These are phyloP conservation scores for Malaclemys terrapin DNA, from an alignment of 2,113 vertebrate species.

Conservation along the genomic window DNA sequence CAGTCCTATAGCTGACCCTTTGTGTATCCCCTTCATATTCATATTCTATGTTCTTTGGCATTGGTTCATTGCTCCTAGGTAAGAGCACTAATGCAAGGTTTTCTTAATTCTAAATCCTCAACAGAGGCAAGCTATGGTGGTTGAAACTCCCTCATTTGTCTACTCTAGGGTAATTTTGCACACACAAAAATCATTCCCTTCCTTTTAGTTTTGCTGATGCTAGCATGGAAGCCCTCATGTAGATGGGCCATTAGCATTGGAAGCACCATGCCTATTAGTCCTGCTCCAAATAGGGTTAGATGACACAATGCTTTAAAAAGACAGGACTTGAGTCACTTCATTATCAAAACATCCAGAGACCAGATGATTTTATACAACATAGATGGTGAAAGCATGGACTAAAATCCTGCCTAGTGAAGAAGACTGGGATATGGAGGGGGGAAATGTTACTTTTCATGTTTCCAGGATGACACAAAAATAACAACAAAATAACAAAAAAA, in stretches of 20 bases:
- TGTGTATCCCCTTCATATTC: conserved; percentile 30
- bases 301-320: neutral
- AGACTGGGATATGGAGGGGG: neutral
- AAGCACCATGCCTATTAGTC: neutral
- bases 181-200: neutral
- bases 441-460: neutral
- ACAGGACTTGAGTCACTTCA: neutral
- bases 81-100: neutral
- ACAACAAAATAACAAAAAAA: neutral
- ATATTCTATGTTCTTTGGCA: conserved; percentile 59
- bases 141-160: neutral
- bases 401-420: neutral
- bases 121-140: rapidly evolving
- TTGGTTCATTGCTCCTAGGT: neutral
- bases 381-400: neutral
- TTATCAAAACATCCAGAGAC: neutral
- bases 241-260: neutral
- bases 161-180: neutral
- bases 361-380: rapidly evolving
- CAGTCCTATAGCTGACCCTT: conserved; percentile 58
- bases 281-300: neutral
- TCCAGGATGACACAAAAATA: neutral
- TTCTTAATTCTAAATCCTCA: neutral
- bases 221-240: rapidly evolving
- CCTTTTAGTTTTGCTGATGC: neutral